Evolutionary conservation across 1,140 invertebrate genomes (phyloP).

Genomic region (Laupala kohalensis): DNA sequence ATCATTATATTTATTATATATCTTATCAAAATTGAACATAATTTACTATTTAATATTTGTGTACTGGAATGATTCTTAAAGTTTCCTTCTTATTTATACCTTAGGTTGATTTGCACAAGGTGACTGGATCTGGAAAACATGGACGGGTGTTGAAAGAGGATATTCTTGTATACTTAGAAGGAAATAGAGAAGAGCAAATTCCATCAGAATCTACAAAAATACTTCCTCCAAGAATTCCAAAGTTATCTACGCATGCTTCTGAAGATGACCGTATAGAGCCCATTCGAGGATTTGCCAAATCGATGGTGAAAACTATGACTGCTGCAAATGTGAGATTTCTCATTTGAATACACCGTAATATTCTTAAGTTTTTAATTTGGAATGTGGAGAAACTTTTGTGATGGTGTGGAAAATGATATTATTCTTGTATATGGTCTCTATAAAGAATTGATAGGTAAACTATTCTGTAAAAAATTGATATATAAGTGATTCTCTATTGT

Average conservation of each 20-base stretch:
- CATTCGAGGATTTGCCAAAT: constrained; percentile 70
- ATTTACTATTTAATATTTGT: too few species aligned
- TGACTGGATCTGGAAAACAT: constrained; percentile 75
- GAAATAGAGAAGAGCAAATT: background rate
- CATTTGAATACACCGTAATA: background rate
- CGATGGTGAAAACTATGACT: constrained; percentile 96
- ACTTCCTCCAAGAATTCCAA: background rate
- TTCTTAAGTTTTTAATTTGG: too few species aligned
- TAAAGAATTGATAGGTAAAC: too few species aligned
- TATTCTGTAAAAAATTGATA: too few species aligned
- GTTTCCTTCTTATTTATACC: too few species aligned
- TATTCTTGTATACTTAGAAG: constrained; percentile 59
- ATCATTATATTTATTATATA: too few species aligned
- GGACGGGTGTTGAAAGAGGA: constrained; percentile 95
- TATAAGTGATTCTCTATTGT: too few species aligned
- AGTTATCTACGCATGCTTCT: background rate
- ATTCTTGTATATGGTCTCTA: too few species aligned
- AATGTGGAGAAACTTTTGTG: too few species aligned
- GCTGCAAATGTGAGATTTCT: constrained; percentile 35
- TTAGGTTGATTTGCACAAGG: constrained; percentile 57
- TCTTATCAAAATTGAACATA: too few species aligned
- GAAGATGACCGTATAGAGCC: constrained; percentile 26
- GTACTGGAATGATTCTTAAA: too few species aligned
- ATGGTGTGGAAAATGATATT: too few species aligned
- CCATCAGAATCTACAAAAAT: background rate